Evolutionary conservation across 2,113 vertebrate genomes (phyloP).

Genomic region (Psittacus erithacus): DNA sequence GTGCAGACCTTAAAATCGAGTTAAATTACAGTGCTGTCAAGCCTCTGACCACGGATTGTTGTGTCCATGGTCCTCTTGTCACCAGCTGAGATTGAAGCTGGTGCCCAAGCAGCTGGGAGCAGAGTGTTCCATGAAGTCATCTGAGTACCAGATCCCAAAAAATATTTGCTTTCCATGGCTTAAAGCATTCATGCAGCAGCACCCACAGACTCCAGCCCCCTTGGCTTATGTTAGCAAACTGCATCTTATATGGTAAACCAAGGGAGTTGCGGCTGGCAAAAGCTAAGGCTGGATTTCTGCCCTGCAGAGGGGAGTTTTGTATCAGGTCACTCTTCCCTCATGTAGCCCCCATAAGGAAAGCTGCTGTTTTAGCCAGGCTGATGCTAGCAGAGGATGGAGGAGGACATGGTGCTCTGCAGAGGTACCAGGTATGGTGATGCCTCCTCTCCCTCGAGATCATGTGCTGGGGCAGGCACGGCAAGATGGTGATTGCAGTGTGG

Average conservation of each 20-base stretch:
- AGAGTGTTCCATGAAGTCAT: not conserved
- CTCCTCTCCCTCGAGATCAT: not conserved
- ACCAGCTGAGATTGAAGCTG: not conserved
- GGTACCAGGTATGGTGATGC: not conserved
- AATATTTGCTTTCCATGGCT: not conserved
- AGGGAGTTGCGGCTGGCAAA: not conserved
- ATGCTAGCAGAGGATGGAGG: not conserved
- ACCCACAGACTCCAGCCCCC: not conserved
- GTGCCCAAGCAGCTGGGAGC: not conserved
- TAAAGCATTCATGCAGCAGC: not conserved
- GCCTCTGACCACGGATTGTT: not conserved
- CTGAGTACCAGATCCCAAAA: not conserved
- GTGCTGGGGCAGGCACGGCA: not conserved
- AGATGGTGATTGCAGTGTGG: not conserved
- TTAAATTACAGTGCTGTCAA: not conserved
- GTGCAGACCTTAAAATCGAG: not conserved
- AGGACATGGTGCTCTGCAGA: not conserved
- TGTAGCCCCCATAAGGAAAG: not conserved
- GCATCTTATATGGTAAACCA: not conserved
- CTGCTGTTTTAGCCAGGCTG: not conserved
- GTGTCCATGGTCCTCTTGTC: not conserved
- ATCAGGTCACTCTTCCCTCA: rapidly evolving
- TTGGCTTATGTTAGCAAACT: not conserved
- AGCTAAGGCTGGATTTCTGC: not conserved
- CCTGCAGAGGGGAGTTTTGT: not conserved